Evolutionary conservation across 2,113 vertebrate species (phyloP), one percentile per base, ranked within the genome.

Genomic region (Thalassoma bifasciatum): DNA sequence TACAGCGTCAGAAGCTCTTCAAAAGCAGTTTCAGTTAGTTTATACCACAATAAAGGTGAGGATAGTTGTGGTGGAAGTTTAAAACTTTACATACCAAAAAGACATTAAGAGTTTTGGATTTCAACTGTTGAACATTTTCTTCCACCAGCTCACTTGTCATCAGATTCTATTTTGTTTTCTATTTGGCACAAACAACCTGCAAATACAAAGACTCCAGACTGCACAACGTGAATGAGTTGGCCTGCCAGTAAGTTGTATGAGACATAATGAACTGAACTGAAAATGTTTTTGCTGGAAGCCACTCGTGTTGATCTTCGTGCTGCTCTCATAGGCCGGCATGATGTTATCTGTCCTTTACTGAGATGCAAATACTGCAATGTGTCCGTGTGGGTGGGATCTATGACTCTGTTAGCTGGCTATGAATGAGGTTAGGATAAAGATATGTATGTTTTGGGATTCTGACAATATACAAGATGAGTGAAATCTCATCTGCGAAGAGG

Each of bases 351-450:
- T 75, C 57, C 47, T 70, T 26, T 21, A 51, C 49, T 70, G 23
- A 61, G 63, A 44, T 66, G 24, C n/a, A 63, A 63, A 81, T 23
- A 23, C 62, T 66, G 57, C 38, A 56, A 36, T 49, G 40, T 72
- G 61, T 85, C 22, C 52, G 17, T 58, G 44, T 59, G 23, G 36
- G 68, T 51, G 34, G 52, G 46, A 62, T 52, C 47, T 58, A 16
- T 34, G 56, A 42, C 54, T 66, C 30, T 70, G 51, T 64, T 30
- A 17, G 30, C 11, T 63, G 40, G 26, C 38, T 26, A 23, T 17
- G 58, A 42, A 52, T 52, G 37, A 54, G 24, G 63, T 64, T 60
- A 68, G 24, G 51, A 76, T 59, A 38, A 59, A 44, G 44, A 14
- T 42, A n/a, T 37, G 13, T 13, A 66, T 66, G 73, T 21, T 22